Base-by-base conservation (phyloP, 1,140 invertebrate species). In the Octopus bimaculoides region DNA sequence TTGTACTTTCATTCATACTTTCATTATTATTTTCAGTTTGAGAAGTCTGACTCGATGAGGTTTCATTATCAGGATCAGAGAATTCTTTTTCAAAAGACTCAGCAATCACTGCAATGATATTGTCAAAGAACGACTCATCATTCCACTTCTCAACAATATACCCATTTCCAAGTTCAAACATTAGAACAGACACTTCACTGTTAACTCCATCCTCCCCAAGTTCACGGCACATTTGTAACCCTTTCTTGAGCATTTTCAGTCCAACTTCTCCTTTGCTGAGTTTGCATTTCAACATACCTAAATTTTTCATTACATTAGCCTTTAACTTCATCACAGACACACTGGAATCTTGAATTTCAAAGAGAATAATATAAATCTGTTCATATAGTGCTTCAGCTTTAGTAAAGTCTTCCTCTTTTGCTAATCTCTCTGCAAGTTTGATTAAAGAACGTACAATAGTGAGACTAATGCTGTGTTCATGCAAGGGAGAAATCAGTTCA, bases 81-180 rank as follows among this genome's bases (percentile, higher is more conserved):
- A 82, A 82, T 76, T 89, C 88, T 74, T 86, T 86, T 76, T 89
- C 86, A 75, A 89, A 87, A 73, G 87, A 87, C 73, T 88, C 87
- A 78, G 86, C 83, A 55, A 89, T 87, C 74, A 86, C 85, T 54
- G 80, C 80, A 75, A 88, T 88, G 7, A 87, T 85, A 77, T 86
- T 82, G 61, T 87, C 84, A 79, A 84, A 87, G 26, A 89, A 82
- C 52, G 85, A 82, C 77, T 89, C 87, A 53, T 87, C 86, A 81
- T 86, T 83, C 54, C 85, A 83, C 54, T 85, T 83, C 14, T 87
- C 83, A 20, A 83, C 81, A 73, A 87, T 84, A 74, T 89, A 88
- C 0, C 86, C 87, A 82, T 89, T 88, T n/a, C 88, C 88, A 52
- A 89, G 81, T 78, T 89, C 87, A 53, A 88, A 82, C 41, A 88